Base-by-base conservation (phyloP, 2,888 invertebrate species). In the Sylvicola fuscatus region DNA sequence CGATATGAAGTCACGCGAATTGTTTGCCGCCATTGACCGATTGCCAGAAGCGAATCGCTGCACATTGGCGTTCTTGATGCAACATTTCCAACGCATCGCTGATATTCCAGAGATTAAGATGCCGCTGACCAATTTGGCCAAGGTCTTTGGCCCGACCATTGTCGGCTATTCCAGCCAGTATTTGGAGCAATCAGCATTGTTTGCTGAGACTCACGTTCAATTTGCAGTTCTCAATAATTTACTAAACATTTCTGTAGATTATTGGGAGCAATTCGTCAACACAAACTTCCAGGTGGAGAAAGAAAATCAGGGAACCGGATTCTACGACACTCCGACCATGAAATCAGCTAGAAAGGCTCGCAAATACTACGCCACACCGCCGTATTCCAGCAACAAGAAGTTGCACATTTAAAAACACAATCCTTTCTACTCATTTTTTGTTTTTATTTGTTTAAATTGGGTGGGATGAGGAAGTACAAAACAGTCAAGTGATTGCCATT, bases 21-120 rank as follows among this genome's bases (percentile, higher is more conserved):
- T 83, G 2, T 72, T 72, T 49, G 75, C 81, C 44, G 77, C 81
- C 1, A 73, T 97, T 44, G 71, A 76, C 14, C 72, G 80, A 44
- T 63, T 98, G 47, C 95, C 97, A 8, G 78, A 74, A 47, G 80
- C 95, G 1, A 97, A 98, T 59, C 66, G 90, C 12, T 95, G 98
- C 54, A 92, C 95, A 0, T 64, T 98, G 36, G 92, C 95, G 1
- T 97, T 81, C 61, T 61, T 98, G 10, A 70, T 92, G 45, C 62
- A 90, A 39, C 97, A 98, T 60, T 66, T 95, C 45, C 86, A 89
- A 56, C 69, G 90, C 47, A 76, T 93, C 39, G 73, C 87, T 0
- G 75, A 79, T 44, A 72, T 77, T 43, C 67, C 71, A 0, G 83
- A 80, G 35, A 86, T 87, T 44, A 84, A 86, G 63, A 98, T 98